Base-by-base conservation (phyloP, 2,888 invertebrate species). In the Scaptomyza reducta region DNA sequence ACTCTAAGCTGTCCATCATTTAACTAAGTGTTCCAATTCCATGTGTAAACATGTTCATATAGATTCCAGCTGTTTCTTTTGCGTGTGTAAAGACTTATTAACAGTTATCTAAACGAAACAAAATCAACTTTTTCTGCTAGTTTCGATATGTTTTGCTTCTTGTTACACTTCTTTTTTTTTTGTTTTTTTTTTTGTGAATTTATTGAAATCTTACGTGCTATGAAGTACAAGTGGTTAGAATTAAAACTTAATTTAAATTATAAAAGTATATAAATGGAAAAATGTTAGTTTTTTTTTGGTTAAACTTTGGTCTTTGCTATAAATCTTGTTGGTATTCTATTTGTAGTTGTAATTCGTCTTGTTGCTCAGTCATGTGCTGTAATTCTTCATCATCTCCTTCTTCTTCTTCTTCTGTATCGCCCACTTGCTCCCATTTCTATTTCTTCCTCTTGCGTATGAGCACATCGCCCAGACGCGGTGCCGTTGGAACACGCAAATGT, bases 401-500 rank as follows among this genome's bases (percentile, higher is more conserved):
- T 25, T 46, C n/a, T 44, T 38, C 54, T 58, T 58, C 47, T 61
- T 56, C 42, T 67, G 56, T 44, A 50, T 55, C 49, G 29, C 49
- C 63, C 40, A 22, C 53, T 54, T 56, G 55, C 29, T 50, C 44
- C 38, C 47, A 57, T 49, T 38, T 59, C 63, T 68, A 79, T 77
- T 87, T 73, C 71, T 80, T 76, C 60, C 78, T 80, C 61, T 89
- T 89, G n/a, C 84, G 85, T 56, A 78, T 82, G 13, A 82, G 68
- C 11, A 82, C 87, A 75, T 90, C 87, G 46, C 89, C 90, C 42
- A 87, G 74, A 27, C 90, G 88, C 31, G 90, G 89, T 31, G 88
- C 87, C 38, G 90, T 90, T 2, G 90, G 90, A 22, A 90, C 89
- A 41, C 95, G 94, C 92, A 95, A 95, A 85, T 96, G 95, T 83